Evolutionary conservation across 2,797 vertebrate species (phyloP).

Genomic region (Adelosebastes latens): DNA sequence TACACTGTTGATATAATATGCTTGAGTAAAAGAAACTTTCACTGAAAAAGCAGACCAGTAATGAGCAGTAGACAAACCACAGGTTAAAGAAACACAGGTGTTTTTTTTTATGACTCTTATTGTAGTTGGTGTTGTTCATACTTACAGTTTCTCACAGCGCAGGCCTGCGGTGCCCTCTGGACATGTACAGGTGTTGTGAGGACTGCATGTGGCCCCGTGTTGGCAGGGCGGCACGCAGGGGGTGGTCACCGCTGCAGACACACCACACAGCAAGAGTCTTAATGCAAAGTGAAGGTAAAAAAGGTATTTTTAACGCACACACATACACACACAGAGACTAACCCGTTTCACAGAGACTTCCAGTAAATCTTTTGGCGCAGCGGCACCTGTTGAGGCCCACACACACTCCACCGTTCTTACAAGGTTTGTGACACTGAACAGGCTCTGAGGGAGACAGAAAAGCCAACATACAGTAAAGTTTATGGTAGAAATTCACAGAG

Average conservation of each 20-base stretch:
- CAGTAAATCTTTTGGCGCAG: conserved; percentile 79
- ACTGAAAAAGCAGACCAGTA: background rate
- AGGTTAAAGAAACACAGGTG: background rate
- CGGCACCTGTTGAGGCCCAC: conserved; percentile 83
- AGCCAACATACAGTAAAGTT: background rate
- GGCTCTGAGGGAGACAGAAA: conserved; percentile 73
- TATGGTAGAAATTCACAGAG: background rate
- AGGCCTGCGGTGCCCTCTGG: conserved; percentile 81
- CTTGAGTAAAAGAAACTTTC: background rate
- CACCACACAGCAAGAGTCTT: conserved; percentile 13
- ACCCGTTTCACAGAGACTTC: conserved; percentile 83
- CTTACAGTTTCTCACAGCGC: conserved; percentile 86
- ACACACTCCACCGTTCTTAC: conserved; percentile 82
- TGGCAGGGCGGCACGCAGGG: conserved; percentile 86
- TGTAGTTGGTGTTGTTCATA: conserved; percentile 2
- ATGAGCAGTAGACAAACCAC: background rate
- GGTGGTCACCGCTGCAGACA: conserved; percentile 74
- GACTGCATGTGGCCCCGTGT: conserved; percentile 82
- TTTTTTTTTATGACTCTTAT: rapidly evolving
- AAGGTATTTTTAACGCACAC: background rate
- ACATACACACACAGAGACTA: conserved; percentile 21
- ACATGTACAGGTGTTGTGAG: conserved; percentile 85
- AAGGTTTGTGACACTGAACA: conserved; percentile 78
- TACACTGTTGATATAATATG: background rate
- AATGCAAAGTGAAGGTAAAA: background rate